Conservation (phyloP, 2,797 vertebrate species). For the Dendrocincla fuliginosa region DNA sequence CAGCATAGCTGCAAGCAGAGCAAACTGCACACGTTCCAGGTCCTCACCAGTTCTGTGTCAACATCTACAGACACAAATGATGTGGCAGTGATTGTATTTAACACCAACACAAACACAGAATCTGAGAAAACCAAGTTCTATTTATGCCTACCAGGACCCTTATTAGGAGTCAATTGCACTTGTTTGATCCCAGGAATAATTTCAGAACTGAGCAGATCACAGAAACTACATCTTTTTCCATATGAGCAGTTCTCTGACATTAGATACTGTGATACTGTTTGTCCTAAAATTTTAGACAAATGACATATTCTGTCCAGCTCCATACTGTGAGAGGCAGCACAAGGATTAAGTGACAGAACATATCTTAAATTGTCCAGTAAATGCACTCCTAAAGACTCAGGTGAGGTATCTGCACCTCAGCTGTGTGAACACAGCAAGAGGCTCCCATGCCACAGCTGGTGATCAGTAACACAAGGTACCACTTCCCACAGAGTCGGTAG, state of each 20-base stretch:
- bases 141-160: conserved; percentile 14
- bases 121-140: background rate
- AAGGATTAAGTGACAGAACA: background rate
- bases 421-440: background rate
- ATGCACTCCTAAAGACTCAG: background rate
- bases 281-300: background rate
- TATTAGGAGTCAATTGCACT: conserved; percentile 48
- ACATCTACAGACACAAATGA: background rate
- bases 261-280: background rate
- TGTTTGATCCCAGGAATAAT: conserved; percentile 51
- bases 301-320: background rate
- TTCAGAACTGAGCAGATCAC: background rate
- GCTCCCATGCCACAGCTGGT: background rate
- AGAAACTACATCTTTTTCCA: background rate
- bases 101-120: conserved; percentile 17
- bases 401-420: background rate
- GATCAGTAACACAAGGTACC: background rate
- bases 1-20: background rate
- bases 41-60: background rate
- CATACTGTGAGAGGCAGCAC: background rate
- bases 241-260: background rate
- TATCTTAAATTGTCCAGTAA: background rate
- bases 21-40: background rate
- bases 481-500: background rate
- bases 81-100: background rate